Evolutionary conservation across 2,888 invertebrate species (phyloP).

Genomic region (Tinea trinotella): DNA sequence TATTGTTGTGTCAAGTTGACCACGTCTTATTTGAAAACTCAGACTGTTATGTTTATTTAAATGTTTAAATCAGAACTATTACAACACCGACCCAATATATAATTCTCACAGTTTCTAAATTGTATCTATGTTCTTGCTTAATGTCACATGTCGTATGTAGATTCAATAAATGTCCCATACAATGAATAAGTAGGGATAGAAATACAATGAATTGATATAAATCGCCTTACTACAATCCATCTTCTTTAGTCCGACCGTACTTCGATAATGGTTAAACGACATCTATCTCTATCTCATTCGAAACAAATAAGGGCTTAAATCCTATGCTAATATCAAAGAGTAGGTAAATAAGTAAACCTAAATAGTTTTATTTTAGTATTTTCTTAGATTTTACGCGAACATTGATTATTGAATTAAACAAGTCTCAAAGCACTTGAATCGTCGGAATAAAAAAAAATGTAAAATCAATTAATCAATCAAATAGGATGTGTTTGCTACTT

Average conservation of each 20-base stretch:
- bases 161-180: conserved; percentile 11
- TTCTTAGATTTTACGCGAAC: too few species aligned
- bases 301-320: conserved; percentile 37
- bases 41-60: too few species aligned
- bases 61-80: too few species aligned
- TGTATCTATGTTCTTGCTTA: neutral
- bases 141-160: conserved; percentile 2
- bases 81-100: neutral
- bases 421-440: too few species aligned
- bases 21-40: too few species aligned
- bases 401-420: too few species aligned
- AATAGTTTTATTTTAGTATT: too few species aligned
- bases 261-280: conserved; percentile 46
- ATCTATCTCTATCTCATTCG: conserved; percentile 46
- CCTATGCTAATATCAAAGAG: conserved; percentile 13
- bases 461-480: too few species aligned
- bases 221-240: conserved; percentile 55
- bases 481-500: too few species aligned
- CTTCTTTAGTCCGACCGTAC: conserved; percentile 56
- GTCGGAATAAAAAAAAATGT: too few species aligned
- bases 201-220: conserved; percentile 64
- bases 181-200: conserved; percentile 45
- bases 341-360: conserved; percentile 3
- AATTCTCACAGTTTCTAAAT: neutral
- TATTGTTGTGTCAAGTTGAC: too few species aligned